Percentiles rank a stretch among this genome's conserved stretches.
These are phyloP conservation scores for Poecilobothrus nobilitatus DNA, from an alignment of 2,888 invertebrate genomes.

Conservation along the genomic window DNA sequence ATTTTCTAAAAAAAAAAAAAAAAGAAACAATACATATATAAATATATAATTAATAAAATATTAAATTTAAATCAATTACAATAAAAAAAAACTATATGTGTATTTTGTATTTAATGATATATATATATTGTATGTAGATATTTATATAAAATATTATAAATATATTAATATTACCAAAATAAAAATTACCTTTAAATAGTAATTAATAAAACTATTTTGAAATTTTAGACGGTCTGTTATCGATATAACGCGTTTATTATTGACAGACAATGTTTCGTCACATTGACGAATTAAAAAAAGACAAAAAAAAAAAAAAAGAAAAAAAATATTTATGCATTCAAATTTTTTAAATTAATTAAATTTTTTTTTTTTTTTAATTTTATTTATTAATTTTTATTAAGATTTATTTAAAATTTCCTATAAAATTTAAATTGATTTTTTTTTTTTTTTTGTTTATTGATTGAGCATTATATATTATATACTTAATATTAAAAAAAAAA, in stretches of 20 bases:
- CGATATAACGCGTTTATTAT: constrained; percentile 36
- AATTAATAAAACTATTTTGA: no score
- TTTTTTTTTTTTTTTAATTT: neutral
- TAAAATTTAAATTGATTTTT: neutral
- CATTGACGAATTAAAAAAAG: constrained; percentile 43
- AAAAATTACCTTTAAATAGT: no score
- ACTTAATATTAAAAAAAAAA: neutral
- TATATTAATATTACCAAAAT: no score
- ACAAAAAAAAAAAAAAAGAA: constrained; percentile 23
- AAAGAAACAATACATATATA: no score
- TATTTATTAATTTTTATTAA: neutral
- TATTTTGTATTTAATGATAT: no score
- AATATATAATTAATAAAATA: no score
- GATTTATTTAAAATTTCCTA: neutral
- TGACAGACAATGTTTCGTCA: constrained; percentile 45
- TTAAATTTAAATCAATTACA: no score
- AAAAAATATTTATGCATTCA: constrained; percentile 22
- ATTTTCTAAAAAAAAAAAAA: no score
- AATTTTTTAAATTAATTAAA: no score
- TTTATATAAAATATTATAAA: no score
- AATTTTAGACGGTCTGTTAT: constrained; percentile 35
- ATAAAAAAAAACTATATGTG: no score
- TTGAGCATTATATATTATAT: neutral
- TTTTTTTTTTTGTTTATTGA: neutral
- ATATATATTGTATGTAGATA: no score